Conservation (phyloP, 2,113 vertebrate genomes). For the Scatophagus argus region DNA sequence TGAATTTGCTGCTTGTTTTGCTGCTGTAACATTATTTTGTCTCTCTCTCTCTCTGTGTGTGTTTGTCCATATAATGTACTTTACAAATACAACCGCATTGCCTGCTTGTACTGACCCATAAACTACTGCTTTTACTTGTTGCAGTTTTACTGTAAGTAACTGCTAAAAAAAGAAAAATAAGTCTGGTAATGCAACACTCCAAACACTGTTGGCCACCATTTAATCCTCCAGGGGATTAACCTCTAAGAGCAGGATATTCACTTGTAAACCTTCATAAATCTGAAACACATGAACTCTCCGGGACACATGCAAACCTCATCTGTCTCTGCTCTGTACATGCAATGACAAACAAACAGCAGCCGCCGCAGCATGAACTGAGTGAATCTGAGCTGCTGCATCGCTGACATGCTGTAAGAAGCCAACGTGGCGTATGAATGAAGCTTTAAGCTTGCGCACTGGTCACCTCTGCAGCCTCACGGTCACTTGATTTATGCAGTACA, state of each 20-base stretch:
- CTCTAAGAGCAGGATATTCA: conserved; percentile 72
- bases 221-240: conserved; percentile 77
- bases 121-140: not conserved
- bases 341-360: conserved; percentile 24
- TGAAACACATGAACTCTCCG: conserved; percentile 67
- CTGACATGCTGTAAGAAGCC: conserved; percentile 1
- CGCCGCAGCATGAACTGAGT: conserved; percentile 1
- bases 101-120: not conserved
- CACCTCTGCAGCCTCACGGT: conserved; percentile 19
- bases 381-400: conserved; percentile 13
- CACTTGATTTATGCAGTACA: not conserved
- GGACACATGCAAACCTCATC: conserved; percentile 72
- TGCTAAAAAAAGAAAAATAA: conserved; percentile 18
- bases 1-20: too few species aligned
- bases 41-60: too few species aligned
- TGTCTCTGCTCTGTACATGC: conserved; percentile 45
- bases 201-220: conserved; percentile 44
- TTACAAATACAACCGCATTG: too few species aligned
- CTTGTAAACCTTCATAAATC: conserved; percentile 77
- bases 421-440: not conserved
- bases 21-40: too few species aligned
- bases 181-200: conserved; percentile 33
- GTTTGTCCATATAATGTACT: too few species aligned
- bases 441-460: conserved; percentile 7
- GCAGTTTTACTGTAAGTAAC: conserved; percentile 18